Evolutionary conservation across 2,888 invertebrate genomes (phyloP).

Genomic region (Drosophila limbata): DNA sequence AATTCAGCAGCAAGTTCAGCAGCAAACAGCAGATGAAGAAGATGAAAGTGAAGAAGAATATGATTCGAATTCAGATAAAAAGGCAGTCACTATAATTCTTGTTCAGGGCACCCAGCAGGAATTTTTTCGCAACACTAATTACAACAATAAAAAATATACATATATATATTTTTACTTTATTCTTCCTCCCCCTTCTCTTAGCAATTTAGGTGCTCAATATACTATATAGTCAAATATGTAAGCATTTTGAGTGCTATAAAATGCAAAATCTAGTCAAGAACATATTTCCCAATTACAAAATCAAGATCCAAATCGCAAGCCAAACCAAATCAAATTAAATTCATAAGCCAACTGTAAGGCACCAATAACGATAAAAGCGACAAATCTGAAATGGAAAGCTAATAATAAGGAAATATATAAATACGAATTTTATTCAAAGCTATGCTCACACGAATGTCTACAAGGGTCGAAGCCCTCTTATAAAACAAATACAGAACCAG

Average conservation of each 20-base stretch:
- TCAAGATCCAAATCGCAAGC: conserved; percentile 31
- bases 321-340: conserved; percentile 20
- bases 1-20: background rate
- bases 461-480: conserved; percentile 1
- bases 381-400: conserved; percentile 2
- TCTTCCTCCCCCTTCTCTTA: conserved; percentile 84
- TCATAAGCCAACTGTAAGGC: conserved; percentile 2
- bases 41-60: conserved; percentile 28
- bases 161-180: conserved; percentile 85
- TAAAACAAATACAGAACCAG: conserved; percentile 31
- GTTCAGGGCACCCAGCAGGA: conserved; percentile 54
- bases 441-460: conserved; percentile 15
- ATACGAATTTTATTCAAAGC: conserved; percentile 9
- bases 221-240: conserved; percentile 78
- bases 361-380: background rate
- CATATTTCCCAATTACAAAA: conserved; percentile 36
- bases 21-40: conserved; percentile 37
- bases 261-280: conserved; percentile 69
- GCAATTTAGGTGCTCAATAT: conserved; percentile 84
- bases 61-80: conserved; percentile 35
- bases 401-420: conserved; percentile 3
- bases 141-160: conserved; percentile 78
- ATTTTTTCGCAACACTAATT: conserved; percentile 83
- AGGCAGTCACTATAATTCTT: conserved; percentile 50
- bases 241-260: conserved; percentile 75